phyloP scores from a whole-genome alignment of 2,888 invertebrate species.

The Apamea crenata region DNA sequence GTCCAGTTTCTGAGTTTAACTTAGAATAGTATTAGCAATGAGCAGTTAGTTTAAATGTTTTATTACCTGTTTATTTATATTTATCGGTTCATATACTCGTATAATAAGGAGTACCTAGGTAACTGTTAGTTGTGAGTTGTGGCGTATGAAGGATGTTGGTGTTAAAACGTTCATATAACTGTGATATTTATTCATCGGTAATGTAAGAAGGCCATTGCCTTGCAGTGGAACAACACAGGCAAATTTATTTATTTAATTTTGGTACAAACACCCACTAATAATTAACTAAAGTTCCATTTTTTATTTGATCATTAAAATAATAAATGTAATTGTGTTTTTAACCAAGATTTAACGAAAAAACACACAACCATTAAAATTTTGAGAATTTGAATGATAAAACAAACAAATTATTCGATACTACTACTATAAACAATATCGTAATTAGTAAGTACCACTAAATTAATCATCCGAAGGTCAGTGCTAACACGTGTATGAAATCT shows the following conservation, averaged over 20 bases:
- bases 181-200: background rate
- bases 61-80: slow-evolving; percentile 17
- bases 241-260: background rate
- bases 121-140: slow-evolving; percentile 5
- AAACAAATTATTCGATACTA: background rate
- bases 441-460: background rate
- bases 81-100: slow-evolving; percentile 14
- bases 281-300: background rate
- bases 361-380: background rate
- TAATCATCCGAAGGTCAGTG: slow-evolving; percentile 35
- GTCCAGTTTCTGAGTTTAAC: slow-evolving; percentile 11
- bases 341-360: background rate
- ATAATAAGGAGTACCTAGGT: background rate
- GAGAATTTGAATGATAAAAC: background rate
- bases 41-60: slow-evolving; percentile 31
- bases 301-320: background rate
- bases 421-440: background rate
- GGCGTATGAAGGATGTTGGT: background rate
- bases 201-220: background rate
- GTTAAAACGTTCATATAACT: background rate
- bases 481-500: slow-evolving; percentile 32
- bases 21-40: background rate
- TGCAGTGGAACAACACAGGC: background rate
- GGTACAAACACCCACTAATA: background rate
- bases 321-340: background rate